phyloP scores from a whole-genome alignment of 2,888 invertebrate genomes.

The Nasonovia ribisnigri region DNA sequence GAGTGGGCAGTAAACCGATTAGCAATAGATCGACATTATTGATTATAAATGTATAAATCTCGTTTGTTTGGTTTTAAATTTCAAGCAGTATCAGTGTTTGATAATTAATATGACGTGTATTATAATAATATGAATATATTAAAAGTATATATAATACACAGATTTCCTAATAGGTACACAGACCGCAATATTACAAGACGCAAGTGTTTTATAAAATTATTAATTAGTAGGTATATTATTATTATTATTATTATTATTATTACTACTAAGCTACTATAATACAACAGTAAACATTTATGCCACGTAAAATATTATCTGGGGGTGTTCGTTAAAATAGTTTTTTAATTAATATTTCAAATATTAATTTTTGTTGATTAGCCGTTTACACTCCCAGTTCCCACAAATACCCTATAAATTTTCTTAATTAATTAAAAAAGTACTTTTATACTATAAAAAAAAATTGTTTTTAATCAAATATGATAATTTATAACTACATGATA shows the following conservation, averaged over 20 bases:
- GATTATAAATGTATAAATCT: background rate
- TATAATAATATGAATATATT: background rate
- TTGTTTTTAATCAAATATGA: background rate
- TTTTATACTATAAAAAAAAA: background rate
- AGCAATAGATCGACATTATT: background rate
- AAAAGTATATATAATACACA: background rate
- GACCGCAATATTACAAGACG: background rate
- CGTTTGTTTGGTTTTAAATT: background rate
- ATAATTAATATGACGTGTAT: background rate
- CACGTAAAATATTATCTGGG: background rate
- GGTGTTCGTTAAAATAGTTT: background rate
- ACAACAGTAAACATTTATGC: background rate
- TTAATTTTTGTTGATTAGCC: background rate
- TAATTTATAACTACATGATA: background rate
- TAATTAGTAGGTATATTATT: background rate
- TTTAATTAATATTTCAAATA: background rate
- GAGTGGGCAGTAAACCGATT: constrained; percentile 18
- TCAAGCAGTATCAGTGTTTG: background rate
- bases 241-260: background rate
- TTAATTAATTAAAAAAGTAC: too few relatives aligned
- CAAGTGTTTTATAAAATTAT: background rate
- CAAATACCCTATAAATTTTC: background rate
- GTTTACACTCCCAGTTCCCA: background rate
- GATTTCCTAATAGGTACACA: background rate
- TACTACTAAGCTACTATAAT: background rate